These are phyloP conservation scores for Chaenogobius annularis DNA, from an alignment of 2,113 vertebrate species.

Conservation along the genomic window DNA sequence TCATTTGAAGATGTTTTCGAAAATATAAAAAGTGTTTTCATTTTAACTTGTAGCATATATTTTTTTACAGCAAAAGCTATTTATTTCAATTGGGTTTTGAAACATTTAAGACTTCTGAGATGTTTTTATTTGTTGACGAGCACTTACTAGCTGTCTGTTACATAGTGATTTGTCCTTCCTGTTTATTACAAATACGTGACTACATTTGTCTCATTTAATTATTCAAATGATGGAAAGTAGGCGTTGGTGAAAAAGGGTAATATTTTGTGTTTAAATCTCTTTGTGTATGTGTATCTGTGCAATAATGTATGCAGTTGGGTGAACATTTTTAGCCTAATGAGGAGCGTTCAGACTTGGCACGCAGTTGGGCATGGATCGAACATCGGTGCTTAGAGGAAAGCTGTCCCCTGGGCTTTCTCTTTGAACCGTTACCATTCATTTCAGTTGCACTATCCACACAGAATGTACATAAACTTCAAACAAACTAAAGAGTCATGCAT, in stretches of 20 bases:
- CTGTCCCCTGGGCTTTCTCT: constrained; percentile 57
- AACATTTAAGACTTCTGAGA: neutral
- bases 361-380: constrained; percentile 54
- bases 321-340: constrained; percentile 68
- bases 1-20: neutral
- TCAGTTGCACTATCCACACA: constrained; percentile 28
- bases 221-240: neutral
- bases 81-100: neutral
- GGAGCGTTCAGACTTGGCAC: constrained; percentile 68
- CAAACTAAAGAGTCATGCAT: neutral
- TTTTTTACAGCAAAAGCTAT: too few relatives aligned
- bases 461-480: constrained; percentile 24
- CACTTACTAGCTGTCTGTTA: neutral
- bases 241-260: neutral
- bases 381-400: constrained; percentile 60
- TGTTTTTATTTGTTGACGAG: neutral
- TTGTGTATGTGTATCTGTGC: constrained; percentile 46
- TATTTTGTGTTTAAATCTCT: constrained; percentile 1
- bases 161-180: neutral
- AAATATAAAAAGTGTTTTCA: neutral
- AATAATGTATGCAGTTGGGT: constrained; percentile 44
- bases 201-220: neutral
- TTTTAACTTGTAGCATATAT: neutral
- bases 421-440: constrained; percentile 61
- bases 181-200: neutral